Base-by-base conservation (phyloP, 1,140 invertebrate species). In the Episyrphus balteatus region DNA sequence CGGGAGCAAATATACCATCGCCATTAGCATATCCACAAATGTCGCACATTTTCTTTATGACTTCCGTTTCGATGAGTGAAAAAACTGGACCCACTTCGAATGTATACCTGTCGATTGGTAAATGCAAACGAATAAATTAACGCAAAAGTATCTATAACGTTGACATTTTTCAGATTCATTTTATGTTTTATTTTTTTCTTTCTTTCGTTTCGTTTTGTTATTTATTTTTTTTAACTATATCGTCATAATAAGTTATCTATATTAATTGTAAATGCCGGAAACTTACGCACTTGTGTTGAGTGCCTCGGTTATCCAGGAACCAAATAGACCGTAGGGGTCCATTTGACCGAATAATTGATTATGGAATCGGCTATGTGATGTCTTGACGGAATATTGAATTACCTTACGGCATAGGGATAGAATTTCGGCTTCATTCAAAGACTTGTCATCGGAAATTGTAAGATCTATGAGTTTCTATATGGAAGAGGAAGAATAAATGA, bases 31-130 rank as follows among this genome's bases (percentile, higher is more conserved):
- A 90, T 0, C 86, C 86, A 49, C 90, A 74, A 9, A 84, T 56
- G 8, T 74, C 58, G 2, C 82, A 66, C 41, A 84, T 75, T 41
- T 75, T 73, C 2, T 69, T 57, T 15, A 88, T 62, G 0, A 88
- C 66, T 56, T 77, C 75, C 14, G 75, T 66, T 55, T 88, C 86
- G 21, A 83, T 75, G 2, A 88, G 57, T 0, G 81, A 83, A 55
- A 86, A 85, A 0, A 80, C 82, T 10, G 85, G 85, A 0, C 79
- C 83, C 2, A 88, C 84, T 64, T 88, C 86, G 52, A 74, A 88
- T 1, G 86, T 88, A 52, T 86, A 84, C 37, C 82, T 84, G 59
- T 18, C 67, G 57, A 14, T 26, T 26, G 21, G 21, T 26, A 26
- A 26, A 26, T 26, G 21, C 21, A 26, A 26, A 26, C 21, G 21